Evolutionary conservation across 2,797 vertebrate genomes (phyloP).

Genomic region (Tinamus major): DNA sequence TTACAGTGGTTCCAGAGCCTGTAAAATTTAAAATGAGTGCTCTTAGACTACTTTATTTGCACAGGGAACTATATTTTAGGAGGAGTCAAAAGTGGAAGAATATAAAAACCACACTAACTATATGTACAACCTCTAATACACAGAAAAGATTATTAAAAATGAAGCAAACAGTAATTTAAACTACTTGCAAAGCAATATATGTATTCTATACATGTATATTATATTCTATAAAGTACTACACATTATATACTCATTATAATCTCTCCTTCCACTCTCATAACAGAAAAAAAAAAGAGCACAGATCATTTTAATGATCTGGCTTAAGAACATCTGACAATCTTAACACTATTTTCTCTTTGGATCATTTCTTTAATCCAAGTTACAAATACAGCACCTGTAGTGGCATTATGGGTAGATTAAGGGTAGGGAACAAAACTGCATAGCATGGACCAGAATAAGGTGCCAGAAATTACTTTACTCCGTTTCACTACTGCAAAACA

Average conservation of each 20-base stretch:
- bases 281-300: neutral
- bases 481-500: neutral
- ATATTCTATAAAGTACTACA: no score
- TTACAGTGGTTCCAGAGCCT: conserved; percentile 30
- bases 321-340: neutral
- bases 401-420: neutral
- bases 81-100: neutral
- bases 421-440: neutral
- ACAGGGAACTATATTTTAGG: neutral
- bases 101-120: neutral
- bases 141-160: neutral
- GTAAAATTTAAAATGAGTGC: conserved; percentile 50
- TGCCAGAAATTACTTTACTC: neutral
- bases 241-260: neutral
- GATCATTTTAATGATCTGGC: neutral
- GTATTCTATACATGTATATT: no score
- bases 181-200: neutral
- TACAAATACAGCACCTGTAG: neutral
- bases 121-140: neutral
- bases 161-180: neutral
- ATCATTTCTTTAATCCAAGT: neutral
- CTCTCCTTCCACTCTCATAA: neutral
- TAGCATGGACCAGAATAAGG: neutral
- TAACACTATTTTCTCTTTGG: neutral
- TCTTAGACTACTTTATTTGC: conserved; percentile 29